Evolutionary conservation across 2,113 vertebrate species (phyloP).

Genomic region (Panurus biarmicus): DNA sequence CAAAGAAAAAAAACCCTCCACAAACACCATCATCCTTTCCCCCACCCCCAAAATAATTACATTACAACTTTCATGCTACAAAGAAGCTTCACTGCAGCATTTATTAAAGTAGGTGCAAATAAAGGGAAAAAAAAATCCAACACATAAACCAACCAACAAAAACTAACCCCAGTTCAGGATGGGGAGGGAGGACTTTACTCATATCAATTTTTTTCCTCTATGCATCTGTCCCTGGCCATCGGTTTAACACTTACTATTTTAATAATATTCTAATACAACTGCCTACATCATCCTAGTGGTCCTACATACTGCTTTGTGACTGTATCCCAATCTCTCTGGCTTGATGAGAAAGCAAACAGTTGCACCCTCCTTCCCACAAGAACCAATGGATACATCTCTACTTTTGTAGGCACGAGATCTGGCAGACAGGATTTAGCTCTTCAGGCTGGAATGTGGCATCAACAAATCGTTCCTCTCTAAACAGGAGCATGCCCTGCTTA

Average conservation of each 20-base stretch:
- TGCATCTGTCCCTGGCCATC: not conserved
- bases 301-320: not conserved
- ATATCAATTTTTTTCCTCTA: not conserved
- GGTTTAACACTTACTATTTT: not conserved
- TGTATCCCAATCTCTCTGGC: not conserved
- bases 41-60: accelerated
- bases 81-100: not conserved
- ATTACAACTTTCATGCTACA: not conserved
- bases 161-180: not conserved
- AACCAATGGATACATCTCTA: not conserved
- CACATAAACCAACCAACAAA: not conserved
- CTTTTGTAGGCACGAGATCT: not conserved
- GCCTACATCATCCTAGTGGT: not conserved
- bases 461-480: not conserved
- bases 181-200: not conserved
- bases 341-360: not conserved
- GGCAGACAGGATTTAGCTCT: not conserved
- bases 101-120: not conserved
- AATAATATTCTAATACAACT: not conserved
- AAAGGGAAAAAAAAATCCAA: too few species aligned
- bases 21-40: not conserved
- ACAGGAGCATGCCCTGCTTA: not conserved
- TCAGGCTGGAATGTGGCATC: not conserved
- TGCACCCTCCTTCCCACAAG: not conserved
- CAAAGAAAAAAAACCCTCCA: not conserved